phyloP scores from a whole-genome alignment of 2,888 invertebrate species.

The Acleris literana region DNA sequence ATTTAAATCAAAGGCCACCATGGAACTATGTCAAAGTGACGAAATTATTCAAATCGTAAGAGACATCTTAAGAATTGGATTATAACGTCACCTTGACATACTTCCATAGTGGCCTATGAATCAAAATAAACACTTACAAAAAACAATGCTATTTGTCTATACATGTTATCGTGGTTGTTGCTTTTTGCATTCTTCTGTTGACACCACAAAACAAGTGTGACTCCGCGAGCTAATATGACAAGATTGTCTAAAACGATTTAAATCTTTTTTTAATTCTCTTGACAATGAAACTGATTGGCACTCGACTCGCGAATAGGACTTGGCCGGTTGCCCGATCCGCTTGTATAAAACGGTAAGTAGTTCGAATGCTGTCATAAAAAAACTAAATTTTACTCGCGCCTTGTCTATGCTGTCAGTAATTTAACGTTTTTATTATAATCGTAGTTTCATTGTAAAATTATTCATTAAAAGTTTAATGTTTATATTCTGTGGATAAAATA shows the following conservation, averaged over 20 bases:
- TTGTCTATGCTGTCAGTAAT: conserved; percentile 20
- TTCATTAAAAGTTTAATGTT: too few relatives aligned
- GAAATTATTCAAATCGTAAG: too few relatives aligned
- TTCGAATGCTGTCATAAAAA: conserved; percentile 22
- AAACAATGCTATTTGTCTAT: too few relatives aligned
- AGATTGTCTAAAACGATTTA: conserved; percentile 9
- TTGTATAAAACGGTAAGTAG: conserved; percentile 1
- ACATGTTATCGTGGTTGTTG: not conserved
- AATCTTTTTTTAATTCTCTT: conserved; percentile 37
- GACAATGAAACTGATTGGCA: conserved; percentile 43
- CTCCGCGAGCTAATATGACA: not conserved
- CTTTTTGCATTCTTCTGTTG: not conserved
- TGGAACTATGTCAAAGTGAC: too few relatives aligned
- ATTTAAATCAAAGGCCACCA: too few relatives aligned
- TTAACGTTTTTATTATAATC: conserved; percentile 6
- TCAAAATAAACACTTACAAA: too few relatives aligned
- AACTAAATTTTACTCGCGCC: conserved; percentile 13
- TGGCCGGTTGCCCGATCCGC: conserved; percentile 41
- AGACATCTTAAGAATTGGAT: too few relatives aligned
- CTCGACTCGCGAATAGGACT: conserved; percentile 41
- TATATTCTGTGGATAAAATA: too few relatives aligned
- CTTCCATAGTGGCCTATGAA: too few relatives aligned
- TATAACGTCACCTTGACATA: too few relatives aligned
- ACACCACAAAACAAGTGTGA: not conserved
- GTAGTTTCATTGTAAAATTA: not conserved